phyloP scores from a whole-genome alignment of 2,888 invertebrate species.

The Lycophotia porphyrea region DNA sequence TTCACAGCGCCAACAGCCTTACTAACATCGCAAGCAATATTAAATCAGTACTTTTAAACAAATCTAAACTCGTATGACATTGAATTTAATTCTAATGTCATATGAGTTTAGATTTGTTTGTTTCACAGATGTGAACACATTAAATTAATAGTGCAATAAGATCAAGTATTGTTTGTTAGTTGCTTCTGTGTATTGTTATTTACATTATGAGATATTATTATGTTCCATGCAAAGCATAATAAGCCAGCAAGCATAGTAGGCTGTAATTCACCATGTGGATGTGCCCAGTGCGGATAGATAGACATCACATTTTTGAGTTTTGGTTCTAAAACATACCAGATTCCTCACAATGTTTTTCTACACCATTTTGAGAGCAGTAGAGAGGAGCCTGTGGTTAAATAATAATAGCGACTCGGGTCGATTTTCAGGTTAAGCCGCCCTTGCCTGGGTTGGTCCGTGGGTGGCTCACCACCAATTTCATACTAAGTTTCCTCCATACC shows the following conservation, averaged over 20 bases:
- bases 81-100: conserved; percentile 13
- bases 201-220: conserved; percentile 8
- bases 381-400: background rate
- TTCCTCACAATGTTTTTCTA: no score
- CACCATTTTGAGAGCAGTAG: no score
- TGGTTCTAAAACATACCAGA: no score
- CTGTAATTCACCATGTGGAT: background rate
- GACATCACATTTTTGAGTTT: no score
- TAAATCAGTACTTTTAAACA: background rate
- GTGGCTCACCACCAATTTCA: background rate
- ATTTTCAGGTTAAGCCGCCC: background rate
- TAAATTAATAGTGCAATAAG: background rate
- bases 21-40: background rate
- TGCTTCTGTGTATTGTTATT: conserved; percentile 5
- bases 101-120: no score
- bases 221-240: background rate
- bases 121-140: conserved; percentile 5
- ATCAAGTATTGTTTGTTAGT: conserved; percentile 18
- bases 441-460: background rate
- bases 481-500: background rate
- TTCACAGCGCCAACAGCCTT: background rate
- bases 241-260: no score
- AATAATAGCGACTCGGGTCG: background rate
- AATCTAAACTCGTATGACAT: conserved; percentile 2
- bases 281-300: no score